Conservation (phyloP, 2,888 invertebrate genomes). For the Tuta absoluta region DNA sequence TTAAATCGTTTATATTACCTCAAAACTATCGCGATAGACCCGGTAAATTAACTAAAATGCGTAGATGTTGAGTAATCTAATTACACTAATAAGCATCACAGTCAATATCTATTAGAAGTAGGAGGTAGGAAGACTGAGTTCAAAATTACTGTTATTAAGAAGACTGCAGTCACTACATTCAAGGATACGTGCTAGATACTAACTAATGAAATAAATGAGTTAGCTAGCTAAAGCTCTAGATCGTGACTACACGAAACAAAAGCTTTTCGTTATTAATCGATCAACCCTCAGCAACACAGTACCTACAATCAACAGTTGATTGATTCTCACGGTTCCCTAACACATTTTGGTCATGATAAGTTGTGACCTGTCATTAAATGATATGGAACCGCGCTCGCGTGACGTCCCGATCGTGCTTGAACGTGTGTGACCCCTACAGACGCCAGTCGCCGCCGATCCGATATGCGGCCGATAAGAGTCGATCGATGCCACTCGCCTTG, state of each 20-base stretch:
- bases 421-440: constrained; percentile 25
- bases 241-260: not conserved
- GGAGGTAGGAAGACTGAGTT: too few relatives aligned
- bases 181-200: too few relatives aligned
- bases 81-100: too few relatives aligned
- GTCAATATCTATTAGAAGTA: too few relatives aligned
- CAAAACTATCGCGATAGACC: too few relatives aligned
- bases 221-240: too few relatives aligned
- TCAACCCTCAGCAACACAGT: not conserved
- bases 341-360: constrained; percentile 3
- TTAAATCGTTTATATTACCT: too few relatives aligned
- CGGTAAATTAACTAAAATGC: too few relatives aligned
- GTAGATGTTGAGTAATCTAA: too few relatives aligned
- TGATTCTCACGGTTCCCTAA: not conserved
- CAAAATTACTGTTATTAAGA: too few relatives aligned
- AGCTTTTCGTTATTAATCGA: not conserved
- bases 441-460: constrained; percentile 32
- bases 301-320: constrained; percentile 1
- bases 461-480: constrained; percentile 57
- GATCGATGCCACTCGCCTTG: constrained; percentile 55
- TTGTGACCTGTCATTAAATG: constrained; percentile 1
- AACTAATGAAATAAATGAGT: too few relatives aligned
- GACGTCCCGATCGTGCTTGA: constrained; percentile 11
- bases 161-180: too few relatives aligned
- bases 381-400: not conserved